Percentiles rank a stretch among this genome's conserved stretches.
phyloP scores from a whole-genome alignment of 2,113 vertebrate species.

The Panthera tigris region DNA sequence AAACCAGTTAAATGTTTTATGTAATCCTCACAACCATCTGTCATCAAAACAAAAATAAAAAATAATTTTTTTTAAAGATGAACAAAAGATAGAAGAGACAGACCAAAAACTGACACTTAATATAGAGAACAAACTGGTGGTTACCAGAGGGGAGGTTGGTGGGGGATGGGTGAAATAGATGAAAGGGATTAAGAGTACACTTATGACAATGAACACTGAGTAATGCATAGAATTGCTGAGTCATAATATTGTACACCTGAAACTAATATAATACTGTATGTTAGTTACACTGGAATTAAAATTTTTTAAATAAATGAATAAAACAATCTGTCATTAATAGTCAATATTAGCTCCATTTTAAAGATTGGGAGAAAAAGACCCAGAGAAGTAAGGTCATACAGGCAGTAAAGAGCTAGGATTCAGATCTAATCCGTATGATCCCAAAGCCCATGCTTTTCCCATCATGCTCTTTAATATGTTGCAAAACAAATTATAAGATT shows the following conservation, averaged over 20 bases:
- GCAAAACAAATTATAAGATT: constrained; percentile 4
- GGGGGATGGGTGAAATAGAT: not conserved
- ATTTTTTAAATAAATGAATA: not conserved
- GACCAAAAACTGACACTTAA: not conserved
- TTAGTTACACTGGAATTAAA: not conserved
- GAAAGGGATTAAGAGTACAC: not conserved
- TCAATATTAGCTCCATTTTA: not conserved
- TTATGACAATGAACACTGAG: not conserved
- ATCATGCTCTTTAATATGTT: not conserved
- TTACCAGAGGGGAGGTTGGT: not conserved
- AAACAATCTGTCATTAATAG: not conserved
- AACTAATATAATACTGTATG: not conserved
- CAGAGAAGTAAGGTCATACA: not conserved
- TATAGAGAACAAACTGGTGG: not conserved
- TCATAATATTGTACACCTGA: not conserved
- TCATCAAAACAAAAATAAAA: not conserved
- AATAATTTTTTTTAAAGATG: not conserved
- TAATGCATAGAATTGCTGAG: not conserved
- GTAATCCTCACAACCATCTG: not conserved
- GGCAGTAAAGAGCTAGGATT: not conserved
- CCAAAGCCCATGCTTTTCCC: not conserved
- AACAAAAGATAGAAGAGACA: not conserved
- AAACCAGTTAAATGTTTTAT: not conserved
- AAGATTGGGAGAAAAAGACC: not conserved
- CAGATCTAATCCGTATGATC: not conserved